Conservation (phyloP, 2,113 vertebrate genomes). For the Upupa epops region DNA sequence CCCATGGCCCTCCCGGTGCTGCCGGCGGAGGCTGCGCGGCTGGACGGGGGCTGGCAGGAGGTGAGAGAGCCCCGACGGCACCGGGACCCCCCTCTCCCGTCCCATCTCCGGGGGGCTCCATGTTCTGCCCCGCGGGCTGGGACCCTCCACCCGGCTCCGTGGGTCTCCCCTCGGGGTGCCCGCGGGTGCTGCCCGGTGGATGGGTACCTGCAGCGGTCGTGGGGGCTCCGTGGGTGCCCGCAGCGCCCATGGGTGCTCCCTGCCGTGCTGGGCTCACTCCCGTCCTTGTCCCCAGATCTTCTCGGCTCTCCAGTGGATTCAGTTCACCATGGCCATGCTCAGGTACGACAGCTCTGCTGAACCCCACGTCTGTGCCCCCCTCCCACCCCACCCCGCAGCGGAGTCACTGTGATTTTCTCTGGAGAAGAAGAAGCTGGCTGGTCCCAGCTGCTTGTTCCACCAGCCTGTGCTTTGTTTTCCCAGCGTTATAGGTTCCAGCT, state of each 20-base stretch:
- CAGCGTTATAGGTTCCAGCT: conserved; percentile 80
- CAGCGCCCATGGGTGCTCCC: no score
- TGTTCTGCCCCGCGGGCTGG: no score
- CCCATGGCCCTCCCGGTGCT: conserved; percentile 25
- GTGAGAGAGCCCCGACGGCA: conserved; percentile 1
- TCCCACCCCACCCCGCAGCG: no score
- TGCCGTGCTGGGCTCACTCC: not conserved
- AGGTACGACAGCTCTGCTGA: conserved; percentile 62
- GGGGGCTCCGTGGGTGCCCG: no score
- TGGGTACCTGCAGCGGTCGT: no score
- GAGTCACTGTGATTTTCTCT: not conserved
- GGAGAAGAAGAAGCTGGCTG: not conserved
- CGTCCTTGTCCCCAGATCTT: conserved; percentile 56
- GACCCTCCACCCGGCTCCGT: not conserved
- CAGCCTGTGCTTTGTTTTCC: conserved; percentile 42
- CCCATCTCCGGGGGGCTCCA: no score
- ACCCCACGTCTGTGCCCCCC: not conserved
- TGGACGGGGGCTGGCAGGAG: conserved; percentile 45
- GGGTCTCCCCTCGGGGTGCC: no score
- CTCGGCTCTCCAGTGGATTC: conserved; percentile 75
- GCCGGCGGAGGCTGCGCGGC: not conserved
- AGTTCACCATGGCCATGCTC: conserved; percentile 74
- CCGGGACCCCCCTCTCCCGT: not conserved
- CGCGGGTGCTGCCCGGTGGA: no score
- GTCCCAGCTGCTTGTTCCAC: not conserved